Evolutionary conservation across 2,113 vertebrate genomes (phyloP).

Genomic region (Cervus canadensis): DNA sequence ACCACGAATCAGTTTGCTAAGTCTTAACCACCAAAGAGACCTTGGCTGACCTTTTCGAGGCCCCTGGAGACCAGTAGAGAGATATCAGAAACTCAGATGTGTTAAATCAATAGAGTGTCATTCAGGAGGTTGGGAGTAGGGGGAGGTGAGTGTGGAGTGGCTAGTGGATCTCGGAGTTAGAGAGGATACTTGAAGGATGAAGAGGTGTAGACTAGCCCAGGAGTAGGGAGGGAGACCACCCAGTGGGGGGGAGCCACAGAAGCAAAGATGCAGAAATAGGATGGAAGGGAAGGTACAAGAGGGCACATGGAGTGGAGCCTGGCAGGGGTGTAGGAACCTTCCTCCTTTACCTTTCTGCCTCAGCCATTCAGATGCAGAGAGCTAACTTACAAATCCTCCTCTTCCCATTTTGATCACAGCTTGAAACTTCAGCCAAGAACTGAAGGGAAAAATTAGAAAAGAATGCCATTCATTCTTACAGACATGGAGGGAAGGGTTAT

Average conservation of each 20-base stretch:
- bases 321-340: rapidly evolving
- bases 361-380: rapidly evolving
- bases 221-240: background rate
- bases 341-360: no score
- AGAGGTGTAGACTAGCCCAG: rapidly evolving
- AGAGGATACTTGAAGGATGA: rapidly evolving
- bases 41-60: no score
- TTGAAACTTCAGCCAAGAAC: background rate
- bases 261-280: background rate
- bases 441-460: background rate
- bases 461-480: background rate
- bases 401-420: background rate
- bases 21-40: rapidly evolving
- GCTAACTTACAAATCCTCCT: background rate
- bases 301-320: rapidly evolving
- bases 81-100: background rate
- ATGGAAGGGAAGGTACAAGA: rapidly evolving
- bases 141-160: rapidly evolving
- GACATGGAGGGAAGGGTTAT: background rate
- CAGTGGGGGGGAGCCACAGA: rapidly evolving
- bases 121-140: background rate
- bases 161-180: rapidly evolving
- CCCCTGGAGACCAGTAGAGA: rapidly evolving
- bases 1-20: background rate
- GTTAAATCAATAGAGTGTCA: background rate